These are phyloP conservation scores for Zaprionus tsacasi DNA, from an alignment of 1,140 invertebrate species.

Conservation along the genomic window DNA sequence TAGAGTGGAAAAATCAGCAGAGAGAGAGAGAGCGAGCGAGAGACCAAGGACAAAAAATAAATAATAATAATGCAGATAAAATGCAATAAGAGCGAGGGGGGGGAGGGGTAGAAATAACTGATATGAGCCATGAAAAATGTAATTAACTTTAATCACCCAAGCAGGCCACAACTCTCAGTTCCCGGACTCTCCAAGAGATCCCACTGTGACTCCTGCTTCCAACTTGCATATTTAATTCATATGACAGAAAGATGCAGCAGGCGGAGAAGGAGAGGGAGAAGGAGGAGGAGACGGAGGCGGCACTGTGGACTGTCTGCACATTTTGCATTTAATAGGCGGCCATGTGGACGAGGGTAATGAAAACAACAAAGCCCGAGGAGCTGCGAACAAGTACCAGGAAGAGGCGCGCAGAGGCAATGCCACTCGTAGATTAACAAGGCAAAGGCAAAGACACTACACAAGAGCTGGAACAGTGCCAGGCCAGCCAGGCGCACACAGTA, in stretches of 20 bases:
- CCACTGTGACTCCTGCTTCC: not conserved
- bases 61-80: constrained; percentile 44
- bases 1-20: constrained; percentile 76
- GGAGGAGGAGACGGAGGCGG: too few species aligned
- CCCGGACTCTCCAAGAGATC: constrained; percentile 8
- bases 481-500: constrained; percentile 12
- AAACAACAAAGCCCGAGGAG: constrained; percentile 79
- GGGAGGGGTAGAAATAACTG: constrained; percentile 31
- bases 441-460: constrained; percentile 65
- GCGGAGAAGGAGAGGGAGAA: not conserved
- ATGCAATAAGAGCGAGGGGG: constrained; percentile 15
- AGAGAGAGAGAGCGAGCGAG: constrained; percentile 14
- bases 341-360: constrained; percentile 79
- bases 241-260: constrained; percentile 41
- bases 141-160: constrained; percentile 80
- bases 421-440: constrained; percentile 77
- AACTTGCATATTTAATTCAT: constrained; percentile 76
- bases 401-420: constrained; percentile 36
- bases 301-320: constrained; percentile 67
- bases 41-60: constrained; percentile 60
- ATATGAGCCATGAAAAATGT: constrained; percentile 78
- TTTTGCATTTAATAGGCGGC: constrained; percentile 79
- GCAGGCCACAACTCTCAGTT: constrained; percentile 37
- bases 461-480: constrained; percentile 67
- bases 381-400: constrained; percentile 50